Evolutionary conservation across 2,888 invertebrate species (phyloP).

Genomic region (Mimachlamys varia): DNA sequence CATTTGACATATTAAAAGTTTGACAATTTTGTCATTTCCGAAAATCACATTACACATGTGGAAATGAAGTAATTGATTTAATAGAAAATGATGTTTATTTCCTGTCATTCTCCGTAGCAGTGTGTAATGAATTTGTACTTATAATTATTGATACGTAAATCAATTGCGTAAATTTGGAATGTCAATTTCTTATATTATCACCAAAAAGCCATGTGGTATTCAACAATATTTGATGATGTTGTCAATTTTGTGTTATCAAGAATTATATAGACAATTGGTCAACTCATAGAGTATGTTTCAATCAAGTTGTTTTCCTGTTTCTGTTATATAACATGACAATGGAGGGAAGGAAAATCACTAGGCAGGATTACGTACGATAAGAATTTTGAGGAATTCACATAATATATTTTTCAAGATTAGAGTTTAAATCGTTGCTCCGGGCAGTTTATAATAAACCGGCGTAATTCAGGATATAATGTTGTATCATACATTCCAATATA

Average conservation of each 20-base stretch:
- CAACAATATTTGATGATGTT: background rate
- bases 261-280: background rate
- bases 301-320: background rate
- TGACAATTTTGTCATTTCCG: constrained; percentile 27
- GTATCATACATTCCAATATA: too few species aligned
- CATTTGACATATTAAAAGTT: constrained; percentile 34
- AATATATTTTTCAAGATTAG: too few species aligned
- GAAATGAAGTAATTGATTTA: background rate
- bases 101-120: background rate
- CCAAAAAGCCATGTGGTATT: background rate
- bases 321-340: too few species aligned
- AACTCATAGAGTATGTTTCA: background rate
- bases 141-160: background rate
- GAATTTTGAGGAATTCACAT: too few species aligned
- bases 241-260: background rate
- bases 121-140: background rate
- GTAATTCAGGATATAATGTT: too few species aligned
- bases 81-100: background rate
- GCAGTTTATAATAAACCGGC: too few species aligned
- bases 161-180: background rate
- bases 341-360: too few species aligned
- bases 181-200: background rate
- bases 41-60: background rate
- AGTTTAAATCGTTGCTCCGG: too few species aligned
- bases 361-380: too few species aligned